These are phyloP conservation scores for Caranx ignobilis DNA, from an alignment of 2,113 vertebrate species.

Conservation along the genomic window DNA sequence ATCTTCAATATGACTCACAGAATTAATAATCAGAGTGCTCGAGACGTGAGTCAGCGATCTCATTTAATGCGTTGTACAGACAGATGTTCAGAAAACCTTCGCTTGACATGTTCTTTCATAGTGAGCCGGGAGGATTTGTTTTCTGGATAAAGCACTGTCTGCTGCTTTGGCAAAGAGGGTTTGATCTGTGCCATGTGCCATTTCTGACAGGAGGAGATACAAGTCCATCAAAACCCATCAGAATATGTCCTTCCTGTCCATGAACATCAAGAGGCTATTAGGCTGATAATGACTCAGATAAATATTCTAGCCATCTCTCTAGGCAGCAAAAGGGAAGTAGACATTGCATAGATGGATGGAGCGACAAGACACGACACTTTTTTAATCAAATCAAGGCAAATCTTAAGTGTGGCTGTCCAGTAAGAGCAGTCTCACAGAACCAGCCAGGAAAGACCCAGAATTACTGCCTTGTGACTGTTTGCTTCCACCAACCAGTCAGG, in stretches of 20 bases:
- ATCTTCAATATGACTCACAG: slow-evolving; percentile 1
- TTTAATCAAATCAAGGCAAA: neutral
- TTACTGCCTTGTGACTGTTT: too few relatives aligned
- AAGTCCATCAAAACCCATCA: slow-evolving; percentile 31
- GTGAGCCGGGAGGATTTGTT: slow-evolving; percentile 17
- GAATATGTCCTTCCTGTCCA: slow-evolving; percentile 20
- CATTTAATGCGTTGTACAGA: neutral
- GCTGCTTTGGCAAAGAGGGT: slow-evolving; percentile 23
- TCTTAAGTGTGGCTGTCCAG: neutral
- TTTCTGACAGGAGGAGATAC: too few relatives aligned
- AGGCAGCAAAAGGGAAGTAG: slow-evolving; percentile 1
- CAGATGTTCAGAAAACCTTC: slow-evolving; percentile 15
- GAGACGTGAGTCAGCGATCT: neutral
- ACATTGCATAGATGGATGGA: neutral
- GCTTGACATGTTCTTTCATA: neutral
- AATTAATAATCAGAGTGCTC: neutral
- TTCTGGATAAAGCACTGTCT: slow-evolving; percentile 4
- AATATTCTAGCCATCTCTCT: slow-evolving; percentile 10
- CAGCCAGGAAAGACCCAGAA: neutral
- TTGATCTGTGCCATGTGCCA: neutral
- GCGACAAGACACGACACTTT: neutral
- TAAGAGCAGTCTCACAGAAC: neutral
- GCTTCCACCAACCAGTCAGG: too few relatives aligned
- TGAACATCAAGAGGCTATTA: slow-evolving; percentile 42
- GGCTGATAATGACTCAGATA: slow-evolving; percentile 14